Conservation (phyloP, 2,797 vertebrate genomes). For the Sebastes glaucus region DNA sequence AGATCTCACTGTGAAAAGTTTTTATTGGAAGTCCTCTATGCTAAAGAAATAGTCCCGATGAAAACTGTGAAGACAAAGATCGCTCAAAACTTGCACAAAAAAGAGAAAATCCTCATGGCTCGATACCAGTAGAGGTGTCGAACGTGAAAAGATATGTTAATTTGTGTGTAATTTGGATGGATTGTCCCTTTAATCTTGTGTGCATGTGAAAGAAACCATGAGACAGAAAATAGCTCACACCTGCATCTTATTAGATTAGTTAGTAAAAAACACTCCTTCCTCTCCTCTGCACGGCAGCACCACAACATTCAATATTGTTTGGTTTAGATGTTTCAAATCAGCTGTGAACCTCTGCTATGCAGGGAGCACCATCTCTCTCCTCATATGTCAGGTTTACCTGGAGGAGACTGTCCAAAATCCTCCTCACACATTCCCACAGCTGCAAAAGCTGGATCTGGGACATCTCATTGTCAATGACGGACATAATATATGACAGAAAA, state of each 20-base stretch:
- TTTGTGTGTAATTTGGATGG: not conserved
- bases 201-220: not conserved
- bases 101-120: not conserved
- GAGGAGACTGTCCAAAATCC: conserved; percentile 5
- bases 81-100: not conserved
- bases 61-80: not conserved
- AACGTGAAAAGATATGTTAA: not conserved
- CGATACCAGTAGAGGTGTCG: not conserved
- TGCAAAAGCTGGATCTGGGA: conserved; percentile 8
- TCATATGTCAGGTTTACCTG: not conserved
- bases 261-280: not conserved
- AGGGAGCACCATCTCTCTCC: not conserved
- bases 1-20: not conserved
- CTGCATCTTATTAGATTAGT: conserved; percentile 7
- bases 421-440: conserved; percentile 48
- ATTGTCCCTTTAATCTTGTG: not conserved
- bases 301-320: not conserved
- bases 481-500: not conserved
- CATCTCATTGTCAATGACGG: not conserved
- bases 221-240: not conserved
- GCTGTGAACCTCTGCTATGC: not conserved
- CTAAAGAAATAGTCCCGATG: not conserved
- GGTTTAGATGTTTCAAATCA: conserved; percentile 14
- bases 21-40: not conserved
- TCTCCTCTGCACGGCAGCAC: not conserved